Conservation (phyloP, 1,140 invertebrate species). For the Ridgeia piscesae region DNA sequence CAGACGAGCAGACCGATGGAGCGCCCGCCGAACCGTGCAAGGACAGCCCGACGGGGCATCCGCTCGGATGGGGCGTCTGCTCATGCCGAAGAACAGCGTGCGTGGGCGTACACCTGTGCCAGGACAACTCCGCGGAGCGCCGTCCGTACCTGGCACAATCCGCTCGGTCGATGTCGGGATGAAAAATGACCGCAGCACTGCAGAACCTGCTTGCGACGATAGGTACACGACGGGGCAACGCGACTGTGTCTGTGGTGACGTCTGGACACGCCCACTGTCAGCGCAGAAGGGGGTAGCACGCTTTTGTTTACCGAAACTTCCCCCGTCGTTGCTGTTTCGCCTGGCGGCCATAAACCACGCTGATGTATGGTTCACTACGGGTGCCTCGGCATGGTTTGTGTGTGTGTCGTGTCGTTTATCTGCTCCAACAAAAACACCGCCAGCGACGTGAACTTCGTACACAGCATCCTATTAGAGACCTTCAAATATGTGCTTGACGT, state of each 20-base stretch:
- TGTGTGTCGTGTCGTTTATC: not conserved
- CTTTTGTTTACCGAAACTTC: not conserved
- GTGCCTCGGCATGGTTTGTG: not conserved
- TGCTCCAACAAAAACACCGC: not conserved
- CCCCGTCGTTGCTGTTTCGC: not conserved
- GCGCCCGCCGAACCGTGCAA: too few species aligned
- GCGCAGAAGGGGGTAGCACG: not conserved
- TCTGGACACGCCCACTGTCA: conserved; percentile 3
- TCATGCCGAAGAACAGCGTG: too few species aligned
- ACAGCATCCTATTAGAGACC: not conserved
- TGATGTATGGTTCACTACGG: not conserved
- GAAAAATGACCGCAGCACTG: not conserved
- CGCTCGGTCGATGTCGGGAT: not conserved
- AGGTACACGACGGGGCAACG: not conserved
- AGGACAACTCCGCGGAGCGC: too few species aligned
- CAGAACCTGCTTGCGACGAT: not conserved
- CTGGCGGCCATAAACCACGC: not conserved
- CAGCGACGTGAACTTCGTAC: not conserved
- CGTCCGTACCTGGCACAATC: not conserved
- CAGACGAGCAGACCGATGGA: too few species aligned
- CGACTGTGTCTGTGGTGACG: not conserved
- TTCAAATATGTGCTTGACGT: not conserved
- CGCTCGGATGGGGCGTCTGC: too few species aligned
- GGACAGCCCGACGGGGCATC: too few species aligned
- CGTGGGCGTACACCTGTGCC: too few species aligned